Conservation (phyloP, 1,140 invertebrate species). For the Zaprionus camerounensis region DNA sequence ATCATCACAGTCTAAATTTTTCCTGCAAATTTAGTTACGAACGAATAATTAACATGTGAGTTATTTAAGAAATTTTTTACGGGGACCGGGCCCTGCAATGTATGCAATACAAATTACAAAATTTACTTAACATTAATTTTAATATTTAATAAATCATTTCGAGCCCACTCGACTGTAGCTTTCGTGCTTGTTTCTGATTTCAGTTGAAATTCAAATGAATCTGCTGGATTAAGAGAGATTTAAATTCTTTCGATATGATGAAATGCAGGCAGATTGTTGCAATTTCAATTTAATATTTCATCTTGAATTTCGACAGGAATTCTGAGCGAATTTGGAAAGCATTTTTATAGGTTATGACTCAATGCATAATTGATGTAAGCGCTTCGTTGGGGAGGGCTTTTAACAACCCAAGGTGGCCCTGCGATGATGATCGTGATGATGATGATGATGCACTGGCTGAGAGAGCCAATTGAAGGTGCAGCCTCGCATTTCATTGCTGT, state of each 20-base stretch:
- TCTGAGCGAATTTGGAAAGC: not conserved
- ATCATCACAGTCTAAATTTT: too few species aligned
- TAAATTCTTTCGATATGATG: not conserved
- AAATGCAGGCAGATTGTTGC: too few species aligned
- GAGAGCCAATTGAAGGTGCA: constrained; percentile 4
- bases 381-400: not conserved
- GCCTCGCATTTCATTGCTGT: constrained; percentile 8
- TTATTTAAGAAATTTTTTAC: too few species aligned
- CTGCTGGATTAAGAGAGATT: not conserved
- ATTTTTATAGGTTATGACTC: not conserved
- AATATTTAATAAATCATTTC: too few species aligned
- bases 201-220: not conserved
- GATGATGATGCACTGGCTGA: not conserved
- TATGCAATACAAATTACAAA: too few species aligned
- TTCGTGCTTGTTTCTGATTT: not conserved
- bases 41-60: too few species aligned
- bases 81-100: too few species aligned
- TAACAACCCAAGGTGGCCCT: not conserved
- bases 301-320: not conserved
- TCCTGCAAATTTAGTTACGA: too few species aligned
- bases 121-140: too few species aligned
- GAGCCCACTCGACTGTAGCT: not conserved
- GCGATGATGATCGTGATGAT: not conserved
- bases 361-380: constrained; percentile 6
- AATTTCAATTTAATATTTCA: not conserved